These are phyloP conservation scores for Helicorthomorpha holstii DNA, from an alignment of 1,140 invertebrate species.

Conservation along the genomic window DNA sequence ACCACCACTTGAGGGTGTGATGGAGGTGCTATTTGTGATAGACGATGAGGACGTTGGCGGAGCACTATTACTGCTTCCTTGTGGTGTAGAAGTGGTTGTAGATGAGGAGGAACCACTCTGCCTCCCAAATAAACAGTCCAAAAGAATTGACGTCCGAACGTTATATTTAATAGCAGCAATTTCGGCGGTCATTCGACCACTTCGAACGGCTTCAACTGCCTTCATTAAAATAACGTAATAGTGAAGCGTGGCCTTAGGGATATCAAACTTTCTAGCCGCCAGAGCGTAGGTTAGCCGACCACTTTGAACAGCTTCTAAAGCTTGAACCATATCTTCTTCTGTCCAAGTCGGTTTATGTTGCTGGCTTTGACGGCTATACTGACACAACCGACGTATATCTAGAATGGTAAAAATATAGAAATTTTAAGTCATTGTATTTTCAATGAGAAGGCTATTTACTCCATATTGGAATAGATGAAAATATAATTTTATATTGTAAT, in stretches of 20 bases:
- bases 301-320: conserved; percentile 6
- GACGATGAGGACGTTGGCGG: too few relatives aligned
- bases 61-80: neutral
- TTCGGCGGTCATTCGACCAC: conserved; percentile 8
- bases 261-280: conserved; percentile 7
- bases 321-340: conserved; percentile 9
- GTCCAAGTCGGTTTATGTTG: conserved; percentile 8
- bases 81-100: neutral
- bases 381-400: conserved; percentile 9
- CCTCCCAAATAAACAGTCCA: conserved; percentile 4
- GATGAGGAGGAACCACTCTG: neutral
- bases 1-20: too few relatives aligned
- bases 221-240: conserved; percentile 9
- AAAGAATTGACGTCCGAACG: conserved; percentile 4
- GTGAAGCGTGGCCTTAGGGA: conserved; percentile 8
- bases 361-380: conserved; percentile 8
- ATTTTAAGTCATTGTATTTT: too few relatives aligned
- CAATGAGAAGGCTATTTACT: too few relatives aligned
- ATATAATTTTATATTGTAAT: too few relatives aligned
- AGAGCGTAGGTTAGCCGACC: conserved; percentile 8
- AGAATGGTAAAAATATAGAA: conserved; percentile 1
- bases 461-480: too few relatives aligned
- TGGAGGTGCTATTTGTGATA: too few relatives aligned
- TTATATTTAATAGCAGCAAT: conserved; percentile 9
- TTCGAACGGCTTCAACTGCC: conserved; percentile 8